phyloP scores from a whole-genome alignment of 2,113 vertebrate genomes.

The Pan paniscus region DNA sequence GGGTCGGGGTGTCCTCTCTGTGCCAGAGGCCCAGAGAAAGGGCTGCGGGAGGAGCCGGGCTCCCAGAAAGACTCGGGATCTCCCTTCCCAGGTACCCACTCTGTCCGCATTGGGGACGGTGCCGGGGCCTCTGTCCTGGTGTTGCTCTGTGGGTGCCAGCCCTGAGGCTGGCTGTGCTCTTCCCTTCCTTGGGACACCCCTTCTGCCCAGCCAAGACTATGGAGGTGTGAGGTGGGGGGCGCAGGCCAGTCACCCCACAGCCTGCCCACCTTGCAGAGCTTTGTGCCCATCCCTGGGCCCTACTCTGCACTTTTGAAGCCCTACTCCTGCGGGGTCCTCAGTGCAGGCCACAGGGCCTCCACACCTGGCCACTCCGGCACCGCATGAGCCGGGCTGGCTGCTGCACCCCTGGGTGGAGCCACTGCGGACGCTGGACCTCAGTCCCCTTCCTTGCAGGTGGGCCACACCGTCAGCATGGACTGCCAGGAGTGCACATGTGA shows the following conservation, averaged over 20 bases:
- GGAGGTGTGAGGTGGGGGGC: fast-evolving
- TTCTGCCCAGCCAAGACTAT: too few relatives aligned
- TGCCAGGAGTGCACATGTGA: conserved; percentile 84
- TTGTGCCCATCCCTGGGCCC: too few relatives aligned
- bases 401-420: background rate
- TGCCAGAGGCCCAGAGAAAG: fast-evolving
- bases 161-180: fast-evolving
- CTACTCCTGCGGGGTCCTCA: fast-evolving
- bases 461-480: conserved; percentile 70
- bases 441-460: conserved; percentile 59
- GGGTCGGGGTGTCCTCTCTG: background rate
- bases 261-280: background rate
- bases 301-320: background rate
- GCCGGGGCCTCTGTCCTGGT: background rate
- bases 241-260: too few relatives aligned
- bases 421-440: background rate
- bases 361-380: fast-evolving
- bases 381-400: background rate
- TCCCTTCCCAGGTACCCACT: background rate
- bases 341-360: fast-evolving
- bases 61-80: fast-evolving
- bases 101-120: fast-evolving
- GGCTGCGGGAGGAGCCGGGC: fast-evolving
- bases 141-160: too few relatives aligned
- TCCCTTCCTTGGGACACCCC: background rate